Base-by-base conservation (phyloP, 2,797 vertebrate genomes). In the Thamnophis elegans region DNA sequence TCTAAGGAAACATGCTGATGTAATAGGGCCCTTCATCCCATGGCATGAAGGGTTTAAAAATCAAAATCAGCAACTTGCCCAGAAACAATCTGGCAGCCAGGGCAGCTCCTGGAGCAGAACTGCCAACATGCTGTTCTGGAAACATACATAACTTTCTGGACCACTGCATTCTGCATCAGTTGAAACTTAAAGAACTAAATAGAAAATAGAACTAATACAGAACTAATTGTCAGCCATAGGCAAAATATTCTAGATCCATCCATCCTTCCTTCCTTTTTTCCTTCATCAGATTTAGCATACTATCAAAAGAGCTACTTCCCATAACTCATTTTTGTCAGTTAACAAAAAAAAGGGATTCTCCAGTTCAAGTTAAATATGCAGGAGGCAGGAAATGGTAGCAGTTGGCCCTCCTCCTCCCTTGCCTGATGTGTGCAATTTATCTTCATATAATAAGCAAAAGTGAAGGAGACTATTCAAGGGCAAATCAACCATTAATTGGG, bases 121-220 rank as follows among this genome's bases (percentile, higher is more conserved):
- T 65, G 62, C 9, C 22, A n/a, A n/a, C 62, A 65, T n/a, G 62
- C 28, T 65, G 28, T 65, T 65, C 62, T n/a, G 5, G 12, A 65
- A 28, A 73, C 6, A 73, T 36, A 73, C 28, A 73, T 73, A 73
- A 73, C n/a, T 73, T 73, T 36, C n/a, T 73, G 65, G 1, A 3
- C 16, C 16, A 73, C n/a, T 73, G 65, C 32, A 73, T 73, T 32
- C n/a, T 73, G 65, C 16, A 73, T 36, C 6, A 73, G n/a, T n/a
- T 68, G 65, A 32, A 68, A 16, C 2, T 68, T 32, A 68, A 18
- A 68, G n/a, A 68, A 16, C n/a, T 36, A 73, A 73, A 36, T 36
- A 36, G n/a, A 73, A 73, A 93, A 91, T 93, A 85, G 42, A 91
- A 86, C 87, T 88, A 93, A 85, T 58, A 47, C 90, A 91, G 73